Percentiles rank a stretch among this genome's conserved stretches.
Conservation (phyloP, 2,113 vertebrate genomes). For the Corydoras maculifer region DNA sequence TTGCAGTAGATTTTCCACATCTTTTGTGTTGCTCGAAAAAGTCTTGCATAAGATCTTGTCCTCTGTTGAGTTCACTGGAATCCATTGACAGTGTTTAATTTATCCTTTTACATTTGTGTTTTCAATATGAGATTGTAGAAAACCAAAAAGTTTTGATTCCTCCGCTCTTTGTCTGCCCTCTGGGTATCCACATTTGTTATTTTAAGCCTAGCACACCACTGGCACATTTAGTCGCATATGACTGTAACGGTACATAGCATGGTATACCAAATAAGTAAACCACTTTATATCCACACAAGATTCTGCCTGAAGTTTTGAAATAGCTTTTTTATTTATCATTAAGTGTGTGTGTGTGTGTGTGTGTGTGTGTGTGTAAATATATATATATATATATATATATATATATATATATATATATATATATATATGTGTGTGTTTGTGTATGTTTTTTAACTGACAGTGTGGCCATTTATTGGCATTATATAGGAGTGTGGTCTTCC, state of each 20-base stretch:
- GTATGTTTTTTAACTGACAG: too few species aligned
- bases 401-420: too few species aligned
- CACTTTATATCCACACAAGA: slow-evolving; percentile 12
- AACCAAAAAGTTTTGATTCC: slow-evolving; percentile 1
- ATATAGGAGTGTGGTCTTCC: too few species aligned
- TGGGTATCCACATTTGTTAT: neutral
- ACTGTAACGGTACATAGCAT: slow-evolving; percentile 19
- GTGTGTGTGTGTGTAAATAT: too few species aligned
- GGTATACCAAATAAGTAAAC: slow-evolving; percentile 3
- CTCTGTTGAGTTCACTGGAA: slow-evolving; percentile 26
- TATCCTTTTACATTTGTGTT: neutral
- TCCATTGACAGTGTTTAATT: slow-evolving; percentile 1
- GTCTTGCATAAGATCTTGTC: neutral
- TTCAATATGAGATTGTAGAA: slow-evolving; percentile 12
- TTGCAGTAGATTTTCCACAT: too few species aligned
- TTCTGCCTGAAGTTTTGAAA: neutral
- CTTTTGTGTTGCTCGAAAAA: too few species aligned
- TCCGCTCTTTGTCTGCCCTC: slow-evolving; percentile 2
- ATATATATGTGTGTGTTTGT: too few species aligned
- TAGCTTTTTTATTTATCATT: neutral
- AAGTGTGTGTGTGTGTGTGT: too few species aligned
- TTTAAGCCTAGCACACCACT: slow-evolving; percentile 20
- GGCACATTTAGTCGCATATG: neutral
- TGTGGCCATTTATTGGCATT: too few species aligned
- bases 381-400: too few species aligned